Percentiles rank a stretch among this genome's conserved stretches.
phyloP scores from a whole-genome alignment of 2,888 invertebrate species.

The Apamea monoglypha region DNA sequence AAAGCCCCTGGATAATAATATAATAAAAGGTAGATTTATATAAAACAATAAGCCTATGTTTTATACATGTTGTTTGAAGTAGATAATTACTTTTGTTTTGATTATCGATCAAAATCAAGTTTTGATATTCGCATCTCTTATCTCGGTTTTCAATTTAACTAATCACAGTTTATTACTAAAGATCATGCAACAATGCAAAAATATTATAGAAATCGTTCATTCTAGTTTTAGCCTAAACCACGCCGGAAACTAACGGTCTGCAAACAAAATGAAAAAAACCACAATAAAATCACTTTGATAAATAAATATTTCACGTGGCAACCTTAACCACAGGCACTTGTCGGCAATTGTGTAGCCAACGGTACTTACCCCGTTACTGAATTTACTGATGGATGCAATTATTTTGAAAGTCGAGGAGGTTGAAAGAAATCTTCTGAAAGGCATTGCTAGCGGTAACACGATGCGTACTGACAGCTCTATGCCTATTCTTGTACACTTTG shows the following conservation, averaged over 20 bases:
- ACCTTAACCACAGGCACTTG: conserved; percentile 33
- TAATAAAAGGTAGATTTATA: too few species aligned
- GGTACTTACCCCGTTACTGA: conserved; percentile 60
- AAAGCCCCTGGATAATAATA: neutral
- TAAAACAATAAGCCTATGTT: too few species aligned
- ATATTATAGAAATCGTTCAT: too few species aligned
- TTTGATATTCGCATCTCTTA: neutral
- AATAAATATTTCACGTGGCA: conserved; percentile 12
- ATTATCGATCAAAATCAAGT: neutral
- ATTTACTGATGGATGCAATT: conserved; percentile 67
- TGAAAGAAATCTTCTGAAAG: conserved; percentile 47
- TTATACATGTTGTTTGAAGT: too few species aligned
- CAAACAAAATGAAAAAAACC: neutral
- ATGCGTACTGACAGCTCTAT: neutral
- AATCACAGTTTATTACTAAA: neutral
- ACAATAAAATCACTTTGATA: neutral
- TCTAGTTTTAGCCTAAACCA: neutral
- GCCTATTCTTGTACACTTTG: conserved; percentile 1
- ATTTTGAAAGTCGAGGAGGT: conserved; percentile 69
- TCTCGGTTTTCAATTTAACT: neutral
- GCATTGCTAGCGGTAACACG: conserved; percentile 28
- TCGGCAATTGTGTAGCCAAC: conserved; percentile 55
- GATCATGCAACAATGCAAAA: neutral
- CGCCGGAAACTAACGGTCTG: neutral
- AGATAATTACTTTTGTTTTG: neutral